Evolutionary conservation across 2,113 vertebrate genomes (phyloP), one percentile per base, ranked within the genome.

Genomic region (Brienomyrus brachyistius): DNA sequence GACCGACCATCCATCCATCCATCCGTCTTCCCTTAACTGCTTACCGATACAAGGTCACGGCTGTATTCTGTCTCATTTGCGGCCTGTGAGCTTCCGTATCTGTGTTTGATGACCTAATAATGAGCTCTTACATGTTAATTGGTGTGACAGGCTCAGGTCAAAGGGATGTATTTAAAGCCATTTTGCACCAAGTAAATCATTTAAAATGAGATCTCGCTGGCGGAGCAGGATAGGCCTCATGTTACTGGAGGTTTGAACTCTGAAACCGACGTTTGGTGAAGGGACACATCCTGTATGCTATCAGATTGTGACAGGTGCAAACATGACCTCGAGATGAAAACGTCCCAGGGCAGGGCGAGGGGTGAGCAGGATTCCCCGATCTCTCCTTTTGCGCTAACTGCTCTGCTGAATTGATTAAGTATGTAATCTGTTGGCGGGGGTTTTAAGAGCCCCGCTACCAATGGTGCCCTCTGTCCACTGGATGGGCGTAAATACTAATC

Each of bases 401-500:
- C 82, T 47, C 47, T 85, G 3, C 21, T n/a, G 1, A 27, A 27
- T 27, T 86, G 83, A 50, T 27, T 86, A 48, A 27, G 10, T 51
- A 51, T 48, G 11, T 91, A 90, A 56, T 92, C 91, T 84, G 90
- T 86, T 77, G 70, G 82, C 13, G 88, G 4, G 92, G 90, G 50
- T 70, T 92, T 90, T 52, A 92, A 91, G 56, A 84, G 70, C 23
- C 86, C 52, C 17, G 70, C 90, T 92, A 86, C 92, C 92, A 90
- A n/a, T 40, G 31, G 92, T 92, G n/a, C 83, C 56, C 31, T 84
- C 91, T 90, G 89, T 77, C 47, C 89, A 90, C 80, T 40, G 74
- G 92, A 86, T 90, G 92, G 90, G 50, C 52, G 89, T 94, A 92
- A 92, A 92, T 93, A 93, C 89, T n/a, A 13, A 47, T 88, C 54